Evolutionary conservation across 2,797 vertebrate species (phyloP).

Genomic region (Simalia tracyae): DNA sequence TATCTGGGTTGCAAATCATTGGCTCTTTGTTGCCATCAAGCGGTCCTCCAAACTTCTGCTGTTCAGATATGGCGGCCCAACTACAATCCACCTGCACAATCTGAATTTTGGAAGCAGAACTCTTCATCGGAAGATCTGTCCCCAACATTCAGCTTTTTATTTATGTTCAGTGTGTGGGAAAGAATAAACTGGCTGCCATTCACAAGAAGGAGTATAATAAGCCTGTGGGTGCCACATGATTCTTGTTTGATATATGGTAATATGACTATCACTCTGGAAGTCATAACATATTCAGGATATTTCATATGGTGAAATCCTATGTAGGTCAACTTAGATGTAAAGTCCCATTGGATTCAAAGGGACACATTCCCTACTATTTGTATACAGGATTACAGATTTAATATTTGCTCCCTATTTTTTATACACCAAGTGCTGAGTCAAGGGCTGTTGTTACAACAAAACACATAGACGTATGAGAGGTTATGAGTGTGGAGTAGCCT

Average conservation of each 20-base stretch:
- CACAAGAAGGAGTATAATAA: neutral
- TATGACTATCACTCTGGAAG: neutral
- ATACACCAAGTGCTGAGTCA: neutral
- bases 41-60: neutral
- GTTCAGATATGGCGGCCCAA: neutral
- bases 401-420: neutral
- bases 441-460: neutral
- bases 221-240: neutral
- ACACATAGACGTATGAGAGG: neutral
- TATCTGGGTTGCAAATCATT: neutral
- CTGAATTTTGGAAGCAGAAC: neutral
- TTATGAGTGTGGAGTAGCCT: neutral
- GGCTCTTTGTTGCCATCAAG: neutral
- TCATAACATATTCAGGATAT: neutral
- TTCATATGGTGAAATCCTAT: neutral
- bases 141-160: neutral
- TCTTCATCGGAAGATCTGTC: neutral
- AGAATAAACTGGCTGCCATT: neutral
- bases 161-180: neutral
- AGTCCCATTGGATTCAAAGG: neutral
- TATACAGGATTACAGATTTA: neutral
- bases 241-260: neutral
- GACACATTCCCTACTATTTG: neutral
- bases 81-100: neutral
- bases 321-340: neutral